Evolutionary conservation across 2,888 invertebrate species (phyloP).

Genomic region (Stegana nigrithorax): DNA sequence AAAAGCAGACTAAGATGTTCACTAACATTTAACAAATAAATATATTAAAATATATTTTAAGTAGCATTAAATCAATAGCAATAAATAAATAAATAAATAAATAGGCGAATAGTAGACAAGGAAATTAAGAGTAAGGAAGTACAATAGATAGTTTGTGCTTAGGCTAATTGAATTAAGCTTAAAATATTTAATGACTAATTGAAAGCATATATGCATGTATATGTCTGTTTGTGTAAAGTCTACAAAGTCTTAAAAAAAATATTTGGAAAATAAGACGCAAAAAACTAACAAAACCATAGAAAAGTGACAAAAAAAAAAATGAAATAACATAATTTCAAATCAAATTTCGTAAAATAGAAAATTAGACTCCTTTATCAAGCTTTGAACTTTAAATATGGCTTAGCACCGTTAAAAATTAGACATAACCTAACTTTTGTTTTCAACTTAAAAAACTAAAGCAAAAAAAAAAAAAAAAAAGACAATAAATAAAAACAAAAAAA

Average conservation of each 20-base stretch:
- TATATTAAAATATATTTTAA: too few relatives aligned
- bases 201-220: constrained; percentile 35
- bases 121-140: constrained; percentile 21
- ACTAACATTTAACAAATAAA: neutral
- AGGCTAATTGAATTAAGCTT: constrained; percentile 45
- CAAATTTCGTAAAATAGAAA: neutral
- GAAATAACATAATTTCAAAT: neutral
- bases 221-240: neutral
- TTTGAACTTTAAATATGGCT: constrained; percentile 53
- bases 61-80: too few relatives aligned
- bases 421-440: constrained; percentile 45
- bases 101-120: constrained; percentile 22
- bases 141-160: constrained; percentile 21
- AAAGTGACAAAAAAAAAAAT: neutral
- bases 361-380: constrained; percentile 22
- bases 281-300: neutral
- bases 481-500: constrained; percentile 32
- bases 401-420: constrained; percentile 53
- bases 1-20: constrained; percentile 8
- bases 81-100: constrained; percentile 8
- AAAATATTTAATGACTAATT: constrained; percentile 67
- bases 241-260: neutral
- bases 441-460: neutral
- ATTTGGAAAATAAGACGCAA: neutral
- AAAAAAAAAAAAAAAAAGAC: constrained; percentile 8